Evolutionary conservation across 2,888 invertebrate genomes (phyloP).

Genomic region (Drosophila mulleri): DNA sequence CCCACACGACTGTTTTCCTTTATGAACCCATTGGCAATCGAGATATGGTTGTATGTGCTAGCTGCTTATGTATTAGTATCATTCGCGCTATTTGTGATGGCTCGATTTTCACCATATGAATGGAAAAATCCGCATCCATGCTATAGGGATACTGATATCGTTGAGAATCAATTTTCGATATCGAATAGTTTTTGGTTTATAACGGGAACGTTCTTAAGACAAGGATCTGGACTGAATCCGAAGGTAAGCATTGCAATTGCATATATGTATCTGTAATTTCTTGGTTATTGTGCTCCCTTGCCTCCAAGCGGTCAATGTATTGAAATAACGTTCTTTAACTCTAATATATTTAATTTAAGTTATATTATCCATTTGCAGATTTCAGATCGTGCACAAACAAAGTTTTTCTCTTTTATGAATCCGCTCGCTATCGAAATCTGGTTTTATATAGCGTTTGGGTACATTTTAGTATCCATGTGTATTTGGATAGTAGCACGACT

Average conservation of each 20-base stretch:
- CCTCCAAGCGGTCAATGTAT: neutral
- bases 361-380: constrained; percentile 74
- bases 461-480: constrained; percentile 91
- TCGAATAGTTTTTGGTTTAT: constrained; percentile 97
- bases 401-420: constrained; percentile 93
- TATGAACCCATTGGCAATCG: constrained; percentile 97
- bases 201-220: constrained; percentile 94
- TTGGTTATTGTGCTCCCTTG: neutral
- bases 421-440: constrained; percentile 94
- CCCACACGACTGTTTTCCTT: constrained; percentile 96
- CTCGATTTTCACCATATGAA: constrained; percentile 98
- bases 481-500: constrained; percentile 94
- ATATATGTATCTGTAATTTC: neutral
- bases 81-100: constrained; percentile 97
- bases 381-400: constrained; percentile 88
- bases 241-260: constrained; percentile 87
- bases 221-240: constrained; percentile 93
- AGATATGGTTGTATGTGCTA: constrained; percentile 98
- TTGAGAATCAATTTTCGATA: constrained; percentile 98
- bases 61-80: constrained; percentile 97
- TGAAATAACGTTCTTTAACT: neutral
- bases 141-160: constrained; percentile 92
- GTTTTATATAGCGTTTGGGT: constrained; percentile 92
- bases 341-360: neutral
- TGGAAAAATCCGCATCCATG: constrained; percentile 94